Base-by-base conservation (phyloP, 2,888 invertebrate species). In the Amiota minor region DNA sequence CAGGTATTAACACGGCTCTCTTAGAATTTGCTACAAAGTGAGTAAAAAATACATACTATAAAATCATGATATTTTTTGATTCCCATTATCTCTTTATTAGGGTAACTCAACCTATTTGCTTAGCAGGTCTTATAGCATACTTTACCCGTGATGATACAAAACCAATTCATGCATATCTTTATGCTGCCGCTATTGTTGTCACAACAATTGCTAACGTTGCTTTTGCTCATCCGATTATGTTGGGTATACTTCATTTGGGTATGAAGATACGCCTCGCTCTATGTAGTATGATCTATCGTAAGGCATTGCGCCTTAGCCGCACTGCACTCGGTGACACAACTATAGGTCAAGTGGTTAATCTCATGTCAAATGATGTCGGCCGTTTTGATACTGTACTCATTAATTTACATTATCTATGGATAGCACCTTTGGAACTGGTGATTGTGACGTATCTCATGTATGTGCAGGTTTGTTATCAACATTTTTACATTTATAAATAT, bases 291-390 rank as follows among this genome's bases (percentile, higher is more conserved):
- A 91, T 95, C 72, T 95, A 94, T 88, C 91, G 93, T 80, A 95
- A 90, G 77, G 91, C 94, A 0, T 88, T 95, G 77, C 91, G 91
- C 71, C 87, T 95, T 18, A 94, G 95, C 82, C 93, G 94, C 88
- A 92, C 92, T 0, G 94, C 96, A 0, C 85, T 97, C 75, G 93
- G 93, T 1, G 92, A 94, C 85, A 96, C 96, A 9, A 95, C 96
- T 2, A 91, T 92, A 47, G 94, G 94, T 3, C 93, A 94, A 88
- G 92, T 93, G 80, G 97, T 98, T 56, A 98, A 98, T 90, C 92
- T 98, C 10, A 91, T 99, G 80, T 97, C 98, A 3, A 99, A 98
- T 88, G 98, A 99, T 90, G 98, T 98, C 77, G 96, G 96, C 85
- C 88, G 90, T 18, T 80, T 90, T 74, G 90, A 90, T 80, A 83